phyloP scores from a whole-genome alignment of 2,888 invertebrate genomes.

The Lacanobia wlatinum region DNA sequence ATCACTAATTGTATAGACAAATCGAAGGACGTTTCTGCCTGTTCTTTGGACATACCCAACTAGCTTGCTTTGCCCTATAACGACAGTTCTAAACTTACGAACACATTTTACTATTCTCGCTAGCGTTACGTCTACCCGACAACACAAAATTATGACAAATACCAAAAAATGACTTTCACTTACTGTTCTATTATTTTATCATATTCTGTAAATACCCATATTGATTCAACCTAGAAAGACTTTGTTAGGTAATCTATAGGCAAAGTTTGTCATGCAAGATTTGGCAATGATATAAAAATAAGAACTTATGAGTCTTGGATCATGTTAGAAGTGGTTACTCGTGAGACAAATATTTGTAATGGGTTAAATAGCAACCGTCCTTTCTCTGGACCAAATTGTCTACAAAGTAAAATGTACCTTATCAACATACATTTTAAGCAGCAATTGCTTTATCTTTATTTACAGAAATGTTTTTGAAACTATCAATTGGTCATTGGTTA shows the following conservation, averaged over 20 bases:
- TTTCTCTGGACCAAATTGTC: not conserved
- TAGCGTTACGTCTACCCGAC: no score
- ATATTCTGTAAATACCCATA: constrained; percentile 11
- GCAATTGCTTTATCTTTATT: no score
- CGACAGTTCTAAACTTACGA: not conserved
- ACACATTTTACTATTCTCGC: not conserved
- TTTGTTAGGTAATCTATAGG: constrained; percentile 16
- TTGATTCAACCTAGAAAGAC: constrained; percentile 29
- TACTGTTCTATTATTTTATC: constrained; percentile 1
- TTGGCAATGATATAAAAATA: constrained; percentile 4
- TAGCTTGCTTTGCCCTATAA: not conserved
- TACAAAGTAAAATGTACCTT: not conserved
- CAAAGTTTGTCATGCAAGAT: constrained; percentile 10
- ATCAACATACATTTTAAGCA: no score
- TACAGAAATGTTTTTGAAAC: not conserved
- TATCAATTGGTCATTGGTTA: not conserved
- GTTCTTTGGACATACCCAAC: not conserved
- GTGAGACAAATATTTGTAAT: not conserved
- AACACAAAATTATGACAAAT: not conserved
- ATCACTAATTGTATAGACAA: no score
- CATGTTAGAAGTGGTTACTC: not conserved
- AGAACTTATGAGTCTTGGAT: not conserved
- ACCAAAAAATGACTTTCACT: not conserved
- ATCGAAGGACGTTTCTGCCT: not conserved
- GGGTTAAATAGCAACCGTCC: not conserved